Conservation (phyloP, 2,888 invertebrate genomes). For the Lasius platythorax region DNA sequence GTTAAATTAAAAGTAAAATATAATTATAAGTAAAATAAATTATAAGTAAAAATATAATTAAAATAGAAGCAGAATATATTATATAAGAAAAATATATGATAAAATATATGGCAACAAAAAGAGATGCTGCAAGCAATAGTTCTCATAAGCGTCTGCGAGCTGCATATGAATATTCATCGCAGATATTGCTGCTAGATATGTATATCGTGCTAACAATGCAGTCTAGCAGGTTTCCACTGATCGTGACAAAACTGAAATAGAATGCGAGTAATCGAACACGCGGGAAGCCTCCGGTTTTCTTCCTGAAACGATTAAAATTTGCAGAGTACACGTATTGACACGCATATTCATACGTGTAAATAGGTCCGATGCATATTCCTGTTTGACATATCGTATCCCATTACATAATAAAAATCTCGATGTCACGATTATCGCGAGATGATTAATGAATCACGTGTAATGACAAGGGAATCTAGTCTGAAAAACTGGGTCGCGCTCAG, state of each 20-base stretch:
- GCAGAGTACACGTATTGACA: slow-evolving; percentile 44
- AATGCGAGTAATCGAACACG: slow-evolving; percentile 41
- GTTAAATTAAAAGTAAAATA: not conserved
- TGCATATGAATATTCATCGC: not conserved
- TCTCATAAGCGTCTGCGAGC: not conserved
- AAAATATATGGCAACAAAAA: not conserved
- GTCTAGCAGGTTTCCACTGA: slow-evolving; percentile 29
- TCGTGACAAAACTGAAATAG: slow-evolving; percentile 39
- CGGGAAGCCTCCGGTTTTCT: not conserved
- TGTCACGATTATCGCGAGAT: slow-evolving; percentile 35
- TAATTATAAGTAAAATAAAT: not conserved
- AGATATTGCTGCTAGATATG: not conserved
- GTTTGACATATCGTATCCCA: slow-evolving; percentile 49
- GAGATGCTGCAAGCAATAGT: not conserved
- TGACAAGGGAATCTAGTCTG: slow-evolving; percentile 18
- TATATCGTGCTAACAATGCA: not conserved
- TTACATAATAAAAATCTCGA: slow-evolving; percentile 63
- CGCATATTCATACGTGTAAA: slow-evolving; percentile 32
- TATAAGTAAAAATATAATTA: not conserved
- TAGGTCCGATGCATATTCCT: slow-evolving; percentile 35
- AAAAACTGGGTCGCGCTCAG: slow-evolving; percentile 55
- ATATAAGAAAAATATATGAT: not conserved
- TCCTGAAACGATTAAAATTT: slow-evolving; percentile 54
- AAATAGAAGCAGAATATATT: not conserved
- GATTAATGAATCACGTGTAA: slow-evolving; percentile 58